phyloP scores from a whole-genome alignment of 2,113 vertebrate genomes.

The Brienomyrus longianalis region DNA sequence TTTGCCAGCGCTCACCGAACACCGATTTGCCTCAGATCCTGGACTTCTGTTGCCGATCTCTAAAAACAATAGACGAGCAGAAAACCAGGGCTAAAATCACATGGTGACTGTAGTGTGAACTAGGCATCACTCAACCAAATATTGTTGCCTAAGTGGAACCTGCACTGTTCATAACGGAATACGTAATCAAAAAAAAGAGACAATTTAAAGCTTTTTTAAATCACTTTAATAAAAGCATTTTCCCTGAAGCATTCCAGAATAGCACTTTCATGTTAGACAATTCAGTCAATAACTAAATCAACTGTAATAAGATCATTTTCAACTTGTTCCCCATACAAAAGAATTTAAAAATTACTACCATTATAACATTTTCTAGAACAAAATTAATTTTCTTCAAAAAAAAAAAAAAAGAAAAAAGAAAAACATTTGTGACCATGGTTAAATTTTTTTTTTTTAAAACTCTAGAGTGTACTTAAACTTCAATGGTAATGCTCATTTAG shows the following conservation, averaged over 20 bases:
- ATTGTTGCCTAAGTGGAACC: not conserved
- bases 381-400: not conserved
- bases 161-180: not conserved
- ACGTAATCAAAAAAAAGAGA: not conserved
- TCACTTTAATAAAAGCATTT: slow-evolving; percentile 1
- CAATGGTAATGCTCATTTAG: not conserved
- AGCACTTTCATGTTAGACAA: not conserved
- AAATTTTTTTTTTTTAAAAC: too few relatives aligned
- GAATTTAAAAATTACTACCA: not conserved
- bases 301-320: not conserved
- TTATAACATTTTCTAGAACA: not conserved
- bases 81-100: not conserved
- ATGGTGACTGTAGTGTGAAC: not conserved
- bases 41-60: not conserved
- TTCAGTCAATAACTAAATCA: not conserved
- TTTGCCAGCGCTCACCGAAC: not conserved
- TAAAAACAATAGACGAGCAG: not conserved
- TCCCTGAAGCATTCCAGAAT: slow-evolving; percentile 2
- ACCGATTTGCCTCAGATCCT: not conserved
- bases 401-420: not conserved
- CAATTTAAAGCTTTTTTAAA: not conserved
- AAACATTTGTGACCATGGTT: too few relatives aligned
- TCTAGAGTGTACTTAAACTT: not conserved
- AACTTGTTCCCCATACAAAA: not conserved
- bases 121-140: not conserved